Base-by-base conservation (phyloP, 2,113 vertebrate species). In the Ictalurus punctatus region DNA sequence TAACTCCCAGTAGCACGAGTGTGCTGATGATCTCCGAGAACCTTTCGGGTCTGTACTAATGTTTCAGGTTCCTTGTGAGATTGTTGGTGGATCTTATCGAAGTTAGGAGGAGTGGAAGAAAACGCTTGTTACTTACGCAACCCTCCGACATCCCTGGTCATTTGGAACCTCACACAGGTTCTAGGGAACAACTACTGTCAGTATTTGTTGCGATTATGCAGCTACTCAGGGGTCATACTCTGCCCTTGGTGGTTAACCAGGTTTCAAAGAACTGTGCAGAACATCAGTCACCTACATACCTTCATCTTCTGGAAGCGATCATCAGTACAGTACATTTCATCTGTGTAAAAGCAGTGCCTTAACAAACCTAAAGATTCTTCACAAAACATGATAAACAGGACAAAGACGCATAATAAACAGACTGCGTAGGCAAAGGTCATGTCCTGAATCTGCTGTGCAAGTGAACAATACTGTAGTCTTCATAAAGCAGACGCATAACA, bases 371-470 rank as follows among this genome's bases (percentile, higher is more conserved):
- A 61, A 61, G 58, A 16, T 44, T 27, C 23, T 16, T 16, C 23
- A 44, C 5, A 9, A 83, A 48, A 63, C 58, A 27, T 2, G 58
- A 83, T 27, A 63, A 83, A 83, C 81, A 63, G 58, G 81, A 83
- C 58, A 83, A 34, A 16, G 80, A 37, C 21, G 40, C 61, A 83
- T 83, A 83, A 83, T 23, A 40, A 83, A 61, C 83, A 52, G 63
- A 61, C 14, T 9, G 16, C 25, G 54, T 52, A 21, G 63, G 71
- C 17, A 85, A 73, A 73, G 44, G 84, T 85, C 65, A 71, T 14
- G 63, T 85, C 84, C 65, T 85, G 65, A 85, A 69, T 85, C n/a
- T n/a, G 54, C 85, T 76, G 19, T 61, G 30, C 69, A n/a, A 44
- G 54, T 4, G 34, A 58, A 86, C 69, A 74, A 76, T 59, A 52